These are phyloP conservation scores for Philopedon plagiatum DNA, from an alignment of 2,888 invertebrate genomes.

Conservation along the genomic window DNA sequence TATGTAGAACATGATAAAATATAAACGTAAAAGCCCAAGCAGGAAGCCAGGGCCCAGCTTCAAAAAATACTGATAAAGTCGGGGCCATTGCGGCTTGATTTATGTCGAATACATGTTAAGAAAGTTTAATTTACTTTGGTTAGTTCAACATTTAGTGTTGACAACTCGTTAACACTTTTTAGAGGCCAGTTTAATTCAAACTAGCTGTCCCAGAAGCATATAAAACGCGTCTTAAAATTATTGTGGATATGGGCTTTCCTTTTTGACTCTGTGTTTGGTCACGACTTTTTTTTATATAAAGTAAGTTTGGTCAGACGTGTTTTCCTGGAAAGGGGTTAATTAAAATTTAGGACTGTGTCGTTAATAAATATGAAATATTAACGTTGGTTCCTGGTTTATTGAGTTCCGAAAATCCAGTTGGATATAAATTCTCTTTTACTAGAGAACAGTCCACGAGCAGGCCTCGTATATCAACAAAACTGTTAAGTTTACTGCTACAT, in stretches of 20 bases:
- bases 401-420: constrained; percentile 37
- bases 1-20: constrained; percentile 49
- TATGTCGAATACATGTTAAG: constrained; percentile 64
- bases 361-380: constrained; percentile 41
- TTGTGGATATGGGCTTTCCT: too few relatives aligned
- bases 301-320: not conserved
- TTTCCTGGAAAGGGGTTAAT: constrained; percentile 13
- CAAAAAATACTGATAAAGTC: constrained; percentile 49
- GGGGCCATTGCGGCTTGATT: constrained; percentile 55
- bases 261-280: not conserved
- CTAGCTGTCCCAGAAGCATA: too few relatives aligned
- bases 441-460: constrained; percentile 18
- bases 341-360: constrained; percentile 17
- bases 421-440: constrained; percentile 39
- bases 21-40: constrained; percentile 39
- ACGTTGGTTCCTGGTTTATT: constrained; percentile 34
- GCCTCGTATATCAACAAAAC: constrained; percentile 29
- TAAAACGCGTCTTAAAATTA: too few relatives aligned
- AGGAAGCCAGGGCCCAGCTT: constrained; percentile 27
- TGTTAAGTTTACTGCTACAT: constrained; percentile 28
- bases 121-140: constrained; percentile 65
- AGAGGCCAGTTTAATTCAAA: too few relatives aligned
- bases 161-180: too few relatives aligned
- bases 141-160: constrained; percentile 66
- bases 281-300: not conserved